Evolutionary conservation across 2,888 invertebrate genomes (phyloP), one percentile per base, ranked within the genome.

Genomic region (Epinotia ramella): DNA sequence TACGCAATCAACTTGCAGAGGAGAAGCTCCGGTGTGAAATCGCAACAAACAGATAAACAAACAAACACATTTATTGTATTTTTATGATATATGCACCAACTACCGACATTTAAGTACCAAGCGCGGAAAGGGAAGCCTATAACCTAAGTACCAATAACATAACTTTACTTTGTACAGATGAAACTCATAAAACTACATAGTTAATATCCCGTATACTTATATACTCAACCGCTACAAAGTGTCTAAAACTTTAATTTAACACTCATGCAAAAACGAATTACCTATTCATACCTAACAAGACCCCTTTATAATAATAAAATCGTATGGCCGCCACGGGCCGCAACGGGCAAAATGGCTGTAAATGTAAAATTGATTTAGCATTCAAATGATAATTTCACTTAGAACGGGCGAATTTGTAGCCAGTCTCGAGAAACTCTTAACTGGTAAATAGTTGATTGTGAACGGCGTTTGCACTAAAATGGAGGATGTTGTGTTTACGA

Each of bases 301-400:
- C 80, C 79, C 82, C 81, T 81, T 82, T 82, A 82, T 81, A 84
- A 83, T 84, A 87, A 86, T 88, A 89, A 87, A 88, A 86, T 81
- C 84, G 84, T 84, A 83, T 67, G 81, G 81, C 79, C 79, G 85
- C 82, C 71, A 80, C 80, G 79, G 83, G 82, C 83, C 83, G 84
- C 86, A 82, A 77, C 82, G 78, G 80, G 84, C 84, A 83, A 87
- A 91, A 90, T 87, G 86, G 84, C 84, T 85, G 84, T 87, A 90
- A 89, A 88, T 87, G 87, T 87, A 84, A 88, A 90, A 91, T 91
- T 89, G 90, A 90, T 91, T 90, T 89, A 86, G 85, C 87, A 92
- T 92, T 91, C 87, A 89, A 88, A 92, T 91, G 89, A 90, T 91
- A 90, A 91, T 90, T 88, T 81, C 78, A 86, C 85, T 77, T 73